These are phyloP conservation scores for Phalloptychus januarius DNA, from an alignment of 2,797 vertebrate species.

Conservation along the genomic window DNA sequence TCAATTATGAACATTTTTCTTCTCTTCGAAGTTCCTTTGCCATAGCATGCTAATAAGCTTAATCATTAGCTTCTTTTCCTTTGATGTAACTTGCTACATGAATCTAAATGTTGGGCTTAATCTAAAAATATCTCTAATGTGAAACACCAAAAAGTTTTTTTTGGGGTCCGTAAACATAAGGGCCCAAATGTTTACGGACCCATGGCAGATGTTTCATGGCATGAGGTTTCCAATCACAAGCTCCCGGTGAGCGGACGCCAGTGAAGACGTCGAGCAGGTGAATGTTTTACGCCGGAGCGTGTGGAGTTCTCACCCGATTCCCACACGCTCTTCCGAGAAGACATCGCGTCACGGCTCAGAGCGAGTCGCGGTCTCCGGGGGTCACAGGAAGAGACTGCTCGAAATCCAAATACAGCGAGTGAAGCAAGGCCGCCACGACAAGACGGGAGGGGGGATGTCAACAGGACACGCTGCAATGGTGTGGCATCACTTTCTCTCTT, in stretches of 20 bases:
- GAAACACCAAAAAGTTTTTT: conserved; percentile 32
- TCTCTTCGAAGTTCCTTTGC: conserved; percentile 13
- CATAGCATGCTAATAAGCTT: not conserved
- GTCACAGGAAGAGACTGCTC: conserved; percentile 47
- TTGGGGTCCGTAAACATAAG: conserved; percentile 20
- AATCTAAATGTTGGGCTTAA: conserved; percentile 34
- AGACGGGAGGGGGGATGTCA: conserved; percentile 60
- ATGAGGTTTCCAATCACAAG: conserved; percentile 42
- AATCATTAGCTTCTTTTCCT: conserved; percentile 10
- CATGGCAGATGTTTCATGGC: too few relatives aligned
- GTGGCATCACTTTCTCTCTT: conserved; percentile 47
- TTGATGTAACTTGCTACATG: conserved; percentile 11
- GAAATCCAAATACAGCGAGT: conserved; percentile 62
- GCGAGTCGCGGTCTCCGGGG: conserved; percentile 45
- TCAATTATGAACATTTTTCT: conserved; percentile 27
- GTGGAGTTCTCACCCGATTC: conserved; percentile 15
- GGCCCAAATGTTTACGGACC: too few relatives aligned
- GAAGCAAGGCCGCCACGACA: conserved; percentile 51
- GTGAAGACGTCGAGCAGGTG: conserved; percentile 29
- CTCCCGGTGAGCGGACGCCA: conserved; percentile 25
- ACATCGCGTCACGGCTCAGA: conserved; percentile 50
- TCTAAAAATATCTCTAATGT: conserved; percentile 40
- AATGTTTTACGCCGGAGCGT: conserved; percentile 3
- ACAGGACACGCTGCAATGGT: conserved; percentile 50
- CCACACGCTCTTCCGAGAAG: conserved; percentile 23